Evolutionary conservation across 2,888 invertebrate genomes (phyloP).

Genomic region (Pyrochroa serraticornis): DNA sequence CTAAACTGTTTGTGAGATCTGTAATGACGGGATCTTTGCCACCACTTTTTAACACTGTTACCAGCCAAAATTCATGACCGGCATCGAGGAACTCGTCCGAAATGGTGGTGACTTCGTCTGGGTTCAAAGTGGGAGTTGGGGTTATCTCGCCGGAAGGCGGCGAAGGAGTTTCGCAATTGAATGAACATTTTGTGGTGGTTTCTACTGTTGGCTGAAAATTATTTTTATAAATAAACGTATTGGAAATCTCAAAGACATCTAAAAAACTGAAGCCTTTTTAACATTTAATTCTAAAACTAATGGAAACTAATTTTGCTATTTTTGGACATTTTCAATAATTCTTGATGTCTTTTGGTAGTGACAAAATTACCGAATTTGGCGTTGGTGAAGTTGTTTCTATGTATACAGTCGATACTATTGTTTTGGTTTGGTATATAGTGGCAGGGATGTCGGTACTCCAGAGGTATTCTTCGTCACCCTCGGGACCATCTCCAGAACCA

Average conservation of each 20-base stretch:
- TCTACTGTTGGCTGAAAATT: conserved; percentile 49
- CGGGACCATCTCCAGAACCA: conserved; percentile 79
- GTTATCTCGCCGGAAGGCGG: conserved; percentile 59
- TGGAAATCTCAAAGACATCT: neutral
- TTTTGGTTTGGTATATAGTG: conserved; percentile 70
- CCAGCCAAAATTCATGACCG: conserved; percentile 78
- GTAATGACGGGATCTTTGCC: conserved; percentile 59
- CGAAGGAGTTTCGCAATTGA: conserved; percentile 59
- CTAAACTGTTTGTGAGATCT: conserved; percentile 75
- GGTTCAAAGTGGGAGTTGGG: conserved; percentile 56
- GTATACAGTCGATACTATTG: conserved; percentile 74
- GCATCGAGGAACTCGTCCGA: conserved; percentile 54
- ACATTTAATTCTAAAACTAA: too few species aligned
- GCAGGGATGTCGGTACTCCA: conserved; percentile 62
- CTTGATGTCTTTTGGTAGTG: too few species aligned
- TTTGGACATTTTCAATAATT: too few species aligned
- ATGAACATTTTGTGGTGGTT: conserved; percentile 60
- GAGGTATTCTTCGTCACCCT: conserved; percentile 50
- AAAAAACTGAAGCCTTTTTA: too few species aligned
- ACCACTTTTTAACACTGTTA: conserved; percentile 73
- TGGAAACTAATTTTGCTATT: too few species aligned
- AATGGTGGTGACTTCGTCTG: conserved; percentile 26
- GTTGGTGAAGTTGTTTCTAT: conserved; percentile 59
- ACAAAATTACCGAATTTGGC: neutral
- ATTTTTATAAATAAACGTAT: neutral